A percentile compares a stretch with the other conserved stretches of the same genome.
These are phyloP conservation scores for Lethenteron camtschaticum DNA, from an alignment of 2,113 vertebrate genomes.

Conservation along the genomic window DNA sequence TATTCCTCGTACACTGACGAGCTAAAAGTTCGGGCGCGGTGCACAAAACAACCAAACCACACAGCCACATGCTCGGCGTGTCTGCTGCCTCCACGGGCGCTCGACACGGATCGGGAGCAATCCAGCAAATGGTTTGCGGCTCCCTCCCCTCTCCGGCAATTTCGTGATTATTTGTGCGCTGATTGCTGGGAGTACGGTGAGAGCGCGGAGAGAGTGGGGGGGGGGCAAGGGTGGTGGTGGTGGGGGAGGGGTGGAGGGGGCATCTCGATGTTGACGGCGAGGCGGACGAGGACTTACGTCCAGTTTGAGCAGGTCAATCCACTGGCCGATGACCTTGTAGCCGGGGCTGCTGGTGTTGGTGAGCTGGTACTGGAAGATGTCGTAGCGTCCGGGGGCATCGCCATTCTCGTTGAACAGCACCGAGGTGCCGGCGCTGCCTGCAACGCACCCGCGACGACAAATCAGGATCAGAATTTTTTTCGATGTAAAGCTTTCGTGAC, in stretches of 20 bases:
- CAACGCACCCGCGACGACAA: too few relatives aligned
- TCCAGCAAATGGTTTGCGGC: too few relatives aligned
- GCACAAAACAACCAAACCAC: too few relatives aligned
- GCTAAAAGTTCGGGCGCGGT: too few relatives aligned
- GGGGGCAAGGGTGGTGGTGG: background rate
- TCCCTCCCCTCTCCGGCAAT: too few relatives aligned
- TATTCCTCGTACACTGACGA: too few relatives aligned
- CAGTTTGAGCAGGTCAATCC: slow-evolving; percentile 61
- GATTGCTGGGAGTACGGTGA: background rate
- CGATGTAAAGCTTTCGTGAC: background rate
- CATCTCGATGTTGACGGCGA: background rate
- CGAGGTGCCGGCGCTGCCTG: slow-evolving; percentile 67
- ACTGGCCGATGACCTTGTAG: slow-evolving; percentile 72
- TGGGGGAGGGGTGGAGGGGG: background rate
- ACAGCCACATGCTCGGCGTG: too few relatives aligned
- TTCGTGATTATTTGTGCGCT: too few relatives aligned
- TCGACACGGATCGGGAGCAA: too few relatives aligned
- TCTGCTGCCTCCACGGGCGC: too few relatives aligned
- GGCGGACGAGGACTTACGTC: slow-evolving; percentile 27
- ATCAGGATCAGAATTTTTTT: too few relatives aligned
- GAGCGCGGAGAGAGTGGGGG: background rate
- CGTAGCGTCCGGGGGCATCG: slow-evolving; percentile 66
- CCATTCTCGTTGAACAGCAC: slow-evolving; percentile 81
- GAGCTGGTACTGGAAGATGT: slow-evolving; percentile 88
- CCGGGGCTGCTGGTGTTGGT: slow-evolving; percentile 35